Evolutionary conservation across 2,113 vertebrate species (phyloP), one percentile per base, ranked within the genome.

Genomic region (Phylloscopus trochilus): DNA sequence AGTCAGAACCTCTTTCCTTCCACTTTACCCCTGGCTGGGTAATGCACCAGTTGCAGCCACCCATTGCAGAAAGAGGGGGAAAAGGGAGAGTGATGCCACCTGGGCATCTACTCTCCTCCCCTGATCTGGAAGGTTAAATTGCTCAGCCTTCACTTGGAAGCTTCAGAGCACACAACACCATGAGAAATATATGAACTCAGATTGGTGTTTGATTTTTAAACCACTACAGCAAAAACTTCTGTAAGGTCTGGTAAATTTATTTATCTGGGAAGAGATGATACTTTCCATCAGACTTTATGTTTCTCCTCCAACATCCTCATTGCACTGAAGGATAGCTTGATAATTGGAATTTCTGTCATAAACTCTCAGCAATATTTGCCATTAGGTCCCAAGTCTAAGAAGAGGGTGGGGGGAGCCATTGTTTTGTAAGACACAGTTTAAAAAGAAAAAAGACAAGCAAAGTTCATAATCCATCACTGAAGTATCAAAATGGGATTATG

Each of bases 1-100:
- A 53, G 60, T 95, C 95, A 96, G 94, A 92, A 85, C 90, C 94
- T 94, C 94, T 90, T 94, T 73, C 87, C 83, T 87, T 89, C 91
- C 84, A 74, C 94, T 86, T 79, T 67, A 63, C 69, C 68, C 89
- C 66, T 51, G 81, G 37, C 79, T 89, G 67, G 43, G 80, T 89
- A 81, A 95, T 5, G 62, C 31, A 41, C 58, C 7, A 10, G 51
- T 7, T 86, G 70, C 83, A 91, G 82, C 68, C 70, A 77, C 41
- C 24, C 86, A n/a, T 24, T 33, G 56, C 58, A 88, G 70, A 80
- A 73, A 70, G 58, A 59, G 30, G 62, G 55, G 41, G 16, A 13
- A 56, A 63, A 82, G 33, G 59, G 30, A 70, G 33, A 81, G 26
- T 2, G 53, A 53, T 69, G 60, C n/a, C 60, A 67, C 0, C 6